Evolutionary conservation across 23 tunicate species (phyloP).

Genomic region (Trididemnum clinides): DNA sequence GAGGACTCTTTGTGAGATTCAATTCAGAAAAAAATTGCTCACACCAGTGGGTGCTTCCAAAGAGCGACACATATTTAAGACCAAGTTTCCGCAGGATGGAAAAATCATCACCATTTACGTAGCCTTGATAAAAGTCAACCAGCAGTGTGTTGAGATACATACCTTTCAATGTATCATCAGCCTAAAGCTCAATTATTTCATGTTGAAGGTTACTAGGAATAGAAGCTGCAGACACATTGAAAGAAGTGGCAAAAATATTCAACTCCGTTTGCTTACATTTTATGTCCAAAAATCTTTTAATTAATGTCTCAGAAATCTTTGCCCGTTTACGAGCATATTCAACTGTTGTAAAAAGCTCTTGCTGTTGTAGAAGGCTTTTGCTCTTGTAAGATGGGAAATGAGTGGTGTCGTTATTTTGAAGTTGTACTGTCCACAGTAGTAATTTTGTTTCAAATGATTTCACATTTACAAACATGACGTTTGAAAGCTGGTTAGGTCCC

Average conservation of each 20-base stretch:
- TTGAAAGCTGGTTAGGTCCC: constrained; percentile 60
- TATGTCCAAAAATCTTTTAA: constrained; percentile 63
- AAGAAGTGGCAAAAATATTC: constrained; percentile 61
- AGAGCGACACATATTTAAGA: constrained; percentile 43
- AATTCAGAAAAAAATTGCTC: constrained; percentile 45
- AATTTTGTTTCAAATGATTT: constrained; percentile 55
- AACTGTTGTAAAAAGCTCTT: constrained; percentile 55
- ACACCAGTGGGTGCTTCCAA: constrained; percentile 47
- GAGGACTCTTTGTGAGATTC: constrained; percentile 40
- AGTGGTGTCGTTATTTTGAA: constrained; percentile 51
- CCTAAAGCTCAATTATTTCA: constrained; percentile 35
- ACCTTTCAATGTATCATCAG: constrained; percentile 32
- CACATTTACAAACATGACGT: constrained; percentile 53
- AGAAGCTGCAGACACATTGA: constrained; percentile 52
- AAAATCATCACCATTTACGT: constrained; percentile 60
- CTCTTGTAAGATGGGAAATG: constrained; percentile 75
- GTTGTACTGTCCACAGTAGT: constrained; percentile 55
- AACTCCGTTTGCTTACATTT: constrained; percentile 61
- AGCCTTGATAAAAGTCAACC: constrained; percentile 57
- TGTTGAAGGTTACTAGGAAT: constrained; percentile 47
- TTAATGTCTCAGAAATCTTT: constrained; percentile 54
- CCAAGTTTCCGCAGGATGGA: constrained; percentile 62
- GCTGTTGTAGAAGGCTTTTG: constrained; percentile 65
- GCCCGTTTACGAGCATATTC: constrained; percentile 56
- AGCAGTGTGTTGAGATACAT: constrained; percentile 47